Base-by-base conservation (phyloP, 2,113 vertebrate species). In the Dryoscopus gambensis region DNA sequence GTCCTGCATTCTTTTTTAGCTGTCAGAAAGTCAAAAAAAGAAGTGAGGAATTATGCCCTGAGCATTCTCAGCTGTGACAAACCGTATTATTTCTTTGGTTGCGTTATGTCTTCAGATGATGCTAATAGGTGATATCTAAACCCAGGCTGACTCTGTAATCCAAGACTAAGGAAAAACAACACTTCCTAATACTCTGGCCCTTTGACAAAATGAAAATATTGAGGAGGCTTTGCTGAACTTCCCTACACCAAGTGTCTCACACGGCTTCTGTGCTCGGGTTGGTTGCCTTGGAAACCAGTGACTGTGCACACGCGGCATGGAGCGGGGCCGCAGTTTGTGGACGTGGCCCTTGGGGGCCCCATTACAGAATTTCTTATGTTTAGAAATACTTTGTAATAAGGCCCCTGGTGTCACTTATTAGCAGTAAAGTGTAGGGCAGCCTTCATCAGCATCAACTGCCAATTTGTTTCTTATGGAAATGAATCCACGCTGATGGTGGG, bases 371-470 rank as follows among this genome's bases (percentile, higher is more conserved):
- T 96, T 91, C 81, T 42, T 89, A 87, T 96, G 87, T 95, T 97
- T 96, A 95, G 95, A 96, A 96, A 96, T 97, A 93, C 92, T 97
- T 97, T 93, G 95, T 97, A 97, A 97, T 96, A 97, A 97, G 97
- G 94, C 95, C 95, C 82, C 97, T 96, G 84, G 96, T 94, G 90
- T 98, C 94, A 75, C 88, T 97, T 95, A 93, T 97, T 96, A 97
- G 92, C 87, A 79, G 96, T 94, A 94, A 95, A 97, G 93, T 74
- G 88, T 75, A 91, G 90, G 93, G 93, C 91, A 83, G 89, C 91
- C 93, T 97, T 97, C 87, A 96, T 97, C 95, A 95, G 70, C 84
- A 64, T 94, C 96, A 93, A 25, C 93, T 37, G 46, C 79, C 86
- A 73, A 92, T 97, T 95, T 94, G 79, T 94, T 97, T 95, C 93